Base-by-base conservation (phyloP, 2,888 invertebrate genomes). In the Oscheius myriophilus region DNA sequence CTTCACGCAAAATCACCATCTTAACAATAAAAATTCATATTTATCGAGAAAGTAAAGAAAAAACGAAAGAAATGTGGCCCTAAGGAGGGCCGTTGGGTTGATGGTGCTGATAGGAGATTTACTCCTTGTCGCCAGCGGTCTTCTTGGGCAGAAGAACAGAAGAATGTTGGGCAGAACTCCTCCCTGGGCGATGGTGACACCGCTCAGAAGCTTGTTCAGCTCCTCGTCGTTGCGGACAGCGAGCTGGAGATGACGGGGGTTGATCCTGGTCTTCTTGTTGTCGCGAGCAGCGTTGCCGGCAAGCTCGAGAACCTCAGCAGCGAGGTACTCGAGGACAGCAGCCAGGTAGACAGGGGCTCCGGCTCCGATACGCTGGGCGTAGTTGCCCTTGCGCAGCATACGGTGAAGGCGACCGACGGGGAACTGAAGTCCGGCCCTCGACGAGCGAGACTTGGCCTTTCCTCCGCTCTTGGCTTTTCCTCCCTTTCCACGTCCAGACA, bases 121-220 rank as follows among this genome's bases (percentile, higher is more conserved):
- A n/a, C n/a, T n/a, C n/a, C n/a, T n/a, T n/a, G n/a, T n/a, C n/a
- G n/a, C n/a, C n/a, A n/a, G n/a, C n/a, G n/a, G n/a, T n/a, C n/a
- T n/a, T n/a, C n/a, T n/a, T n/a, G n/a, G n/a, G n/a, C n/a, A n/a
- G n/a, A n/a, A n/a, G n/a, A n/a, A n/a, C n/a, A n/a, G n/a, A n/a
- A n/a, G n/a, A n/a, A 84, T 84, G 81, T 84, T 84, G 69, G 84
- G 84, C 84, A 94, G 87, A 0, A 93, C 93, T 81, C 93, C 93
- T 70, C 93, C 93, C 87, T 93, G 92, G 26, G 92, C 91, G 85
- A 93, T 93, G 21, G 92, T 93, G 1, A 93, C 93, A 46, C 92
- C 92, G 52, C 80, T 65, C 61, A 84, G 76, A 42, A 83, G 73
- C 67, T 83, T 84, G 77, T 84, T 84, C 71, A 84, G 62, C 73